Percentiles rank a stretch among this genome's conserved stretches.
Evolutionary conservation across 2,888 invertebrate species (phyloP).

Genomic region (Yponomeuta cagnagella): DNA sequence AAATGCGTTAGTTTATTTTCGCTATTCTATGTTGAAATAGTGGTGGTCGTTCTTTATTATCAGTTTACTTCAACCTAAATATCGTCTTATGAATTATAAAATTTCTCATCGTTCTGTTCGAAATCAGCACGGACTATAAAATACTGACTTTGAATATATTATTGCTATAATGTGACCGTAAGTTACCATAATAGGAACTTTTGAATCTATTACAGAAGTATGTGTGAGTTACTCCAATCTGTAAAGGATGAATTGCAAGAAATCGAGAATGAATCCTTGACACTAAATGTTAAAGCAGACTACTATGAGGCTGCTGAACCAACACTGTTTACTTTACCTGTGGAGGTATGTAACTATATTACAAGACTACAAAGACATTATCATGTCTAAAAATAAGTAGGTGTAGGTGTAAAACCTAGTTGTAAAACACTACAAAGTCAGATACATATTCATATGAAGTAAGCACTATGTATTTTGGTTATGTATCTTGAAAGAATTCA

Average conservation of each 20-base stretch:
- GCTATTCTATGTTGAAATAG: not conserved
- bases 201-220: slow-evolving; percentile 23
- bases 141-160: not conserved
- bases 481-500: no score
- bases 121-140: not conserved
- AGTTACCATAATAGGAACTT: not conserved
- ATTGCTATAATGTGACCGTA: not conserved
- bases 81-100: no score
- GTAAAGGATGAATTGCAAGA: slow-evolving; percentile 40
- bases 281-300: slow-evolving; percentile 25
- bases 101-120: no score
- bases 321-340: slow-evolving; percentile 52
- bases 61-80: no score
- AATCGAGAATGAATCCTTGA: slow-evolving; percentile 37
- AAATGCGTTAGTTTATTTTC: not conserved
- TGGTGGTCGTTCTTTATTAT: no score
- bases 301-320: slow-evolving; percentile 35
- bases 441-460: no score
- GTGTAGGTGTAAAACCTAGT: no score
- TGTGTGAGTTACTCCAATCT: slow-evolving; percentile 51
- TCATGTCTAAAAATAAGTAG: no score
- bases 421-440: no score
- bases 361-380: no score
- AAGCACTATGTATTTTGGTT: no score
- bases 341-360: slow-evolving; percentile 44